Evolutionary conservation across 2,888 invertebrate genomes (phyloP).

Genomic region (Stratiomys singularior): DNA sequence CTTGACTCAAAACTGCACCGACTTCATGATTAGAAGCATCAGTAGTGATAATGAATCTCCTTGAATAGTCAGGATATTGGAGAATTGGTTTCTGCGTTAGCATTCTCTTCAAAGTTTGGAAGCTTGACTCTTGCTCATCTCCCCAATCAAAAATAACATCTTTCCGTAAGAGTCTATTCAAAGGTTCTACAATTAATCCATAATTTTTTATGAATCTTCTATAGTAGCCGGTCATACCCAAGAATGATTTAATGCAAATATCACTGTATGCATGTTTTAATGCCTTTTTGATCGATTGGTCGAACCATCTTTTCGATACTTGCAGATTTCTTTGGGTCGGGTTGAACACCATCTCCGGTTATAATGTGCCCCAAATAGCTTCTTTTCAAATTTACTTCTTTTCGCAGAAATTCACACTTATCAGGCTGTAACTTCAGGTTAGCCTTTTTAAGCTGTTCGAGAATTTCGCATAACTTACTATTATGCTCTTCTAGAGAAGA

Average conservation of each 20-base stretch:
- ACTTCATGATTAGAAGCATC: conserved; percentile 52
- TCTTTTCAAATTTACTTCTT: conserved; percentile 53
- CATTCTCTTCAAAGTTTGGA: not conserved
- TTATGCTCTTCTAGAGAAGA: no score
- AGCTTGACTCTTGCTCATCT: not conserved
- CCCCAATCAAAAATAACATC: not conserved
- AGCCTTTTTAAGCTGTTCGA: conserved; percentile 15
- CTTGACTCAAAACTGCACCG: conserved; percentile 52
- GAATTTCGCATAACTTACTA: no score
- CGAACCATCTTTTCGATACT: conserved; percentile 1
- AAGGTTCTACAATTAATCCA: not conserved
- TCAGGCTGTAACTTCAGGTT: conserved; percentile 50
- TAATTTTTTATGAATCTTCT: conserved; percentile 24
- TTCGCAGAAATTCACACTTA: no score
- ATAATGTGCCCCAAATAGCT: no score
- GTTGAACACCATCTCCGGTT: no score
- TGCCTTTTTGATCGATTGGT: not conserved
- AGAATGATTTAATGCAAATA: no score
- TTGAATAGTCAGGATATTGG: conserved; percentile 49
- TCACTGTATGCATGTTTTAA: not conserved
- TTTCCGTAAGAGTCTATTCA: conserved; percentile 5
- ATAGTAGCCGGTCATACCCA: no score
- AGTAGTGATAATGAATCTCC: conserved; percentile 49
- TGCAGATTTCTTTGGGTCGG: conserved; percentile 32
- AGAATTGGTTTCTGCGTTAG: conserved; percentile 35